Conservation (phyloP, 2,888 invertebrate genomes). For the Saturnia japonica region DNA sequence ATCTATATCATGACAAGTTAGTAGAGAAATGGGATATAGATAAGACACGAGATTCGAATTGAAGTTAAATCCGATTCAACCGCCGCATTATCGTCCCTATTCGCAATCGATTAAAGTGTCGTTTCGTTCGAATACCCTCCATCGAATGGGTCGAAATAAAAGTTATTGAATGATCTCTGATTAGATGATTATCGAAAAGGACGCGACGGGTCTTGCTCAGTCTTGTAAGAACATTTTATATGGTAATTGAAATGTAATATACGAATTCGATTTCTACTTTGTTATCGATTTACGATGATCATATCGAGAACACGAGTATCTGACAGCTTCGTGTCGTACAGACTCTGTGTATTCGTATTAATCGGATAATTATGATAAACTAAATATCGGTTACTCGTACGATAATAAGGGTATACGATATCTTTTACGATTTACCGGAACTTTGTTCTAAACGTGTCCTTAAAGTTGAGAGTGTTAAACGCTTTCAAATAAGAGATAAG, state of each 20-base stretch:
- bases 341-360: constrained; percentile 27
- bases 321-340: constrained; percentile 39
- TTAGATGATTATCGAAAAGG: constrained; percentile 79
- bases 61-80: constrained; percentile 49
- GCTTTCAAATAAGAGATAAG: constrained; percentile 19
- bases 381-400: constrained; percentile 64
- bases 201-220: constrained; percentile 62
- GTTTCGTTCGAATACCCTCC: constrained; percentile 39
- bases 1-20: constrained; percentile 51
- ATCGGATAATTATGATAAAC: constrained; percentile 63
- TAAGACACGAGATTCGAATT: constrained; percentile 67
- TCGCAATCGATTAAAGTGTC: constrained; percentile 40
- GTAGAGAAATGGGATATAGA: constrained; percentile 62
- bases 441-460: constrained; percentile 18
- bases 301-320: constrained; percentile 41
- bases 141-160: constrained; percentile 66
- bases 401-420: constrained; percentile 63
- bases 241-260: constrained; percentile 80
- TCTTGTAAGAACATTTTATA: constrained; percentile 74
- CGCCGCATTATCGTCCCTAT: constrained; percentile 54
- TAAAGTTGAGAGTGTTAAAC: constrained; percentile 18
- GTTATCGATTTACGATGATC: constrained; percentile 66
- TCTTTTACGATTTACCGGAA: constrained; percentile 25
- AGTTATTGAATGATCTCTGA: constrained; percentile 78
- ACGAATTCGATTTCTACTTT: constrained; percentile 67